Base-by-base conservation (phyloP, 2,888 invertebrate genomes). In the Pandemis cinnamomeana region DNA sequence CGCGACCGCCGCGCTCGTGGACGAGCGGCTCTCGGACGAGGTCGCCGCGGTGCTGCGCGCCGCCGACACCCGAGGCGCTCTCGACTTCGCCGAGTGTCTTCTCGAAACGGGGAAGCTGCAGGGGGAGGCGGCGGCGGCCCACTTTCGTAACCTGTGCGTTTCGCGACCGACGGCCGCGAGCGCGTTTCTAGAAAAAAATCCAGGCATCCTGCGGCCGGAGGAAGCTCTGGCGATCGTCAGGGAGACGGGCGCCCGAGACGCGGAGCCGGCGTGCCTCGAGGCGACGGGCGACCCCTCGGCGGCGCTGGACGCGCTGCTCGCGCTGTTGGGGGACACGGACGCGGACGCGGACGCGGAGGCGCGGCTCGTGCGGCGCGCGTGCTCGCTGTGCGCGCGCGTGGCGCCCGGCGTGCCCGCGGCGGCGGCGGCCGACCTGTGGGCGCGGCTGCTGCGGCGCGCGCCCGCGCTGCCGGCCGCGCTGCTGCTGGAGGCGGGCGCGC, bases 191-290 rank as follows among this genome's bases (percentile, higher is more conserved):
- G 74, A 76, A 7, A 84, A 86, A 41, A 85, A 91, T 70, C 82
- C 87, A 5, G 91, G 92, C 5, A 77, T 87, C 46, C 85, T 94
- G 8, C 85, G 91, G 0, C 94, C 94, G 11, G 94, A 94, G 78
- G 89, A 90, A 20, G 93, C 94, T 48, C 81, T 94, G 20, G 78
- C 79, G 5, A 82, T 88, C 15, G 87, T 93, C 58, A 86, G 85
- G 44, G 87, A 87, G 71, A 79, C 83, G 55, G 88, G 87, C 2
- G 86, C 87, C 7, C 75, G 75, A 15, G 87, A 88, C 36, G 93
- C 93, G 5, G 93, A 90, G 80, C 89, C 94, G 36, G 70, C 78
- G 36, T 93, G 93, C 74, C 84, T 94, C 51, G 94, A 94, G 80
- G 90, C 91, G 48, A 83, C 84, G 61, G 94, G 94, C 36, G 94